Percentiles rank a stretch among this genome's conserved stretches.
Conservation (phyloP, 2,797 vertebrate species). For the Eremophila alpestris region DNA sequence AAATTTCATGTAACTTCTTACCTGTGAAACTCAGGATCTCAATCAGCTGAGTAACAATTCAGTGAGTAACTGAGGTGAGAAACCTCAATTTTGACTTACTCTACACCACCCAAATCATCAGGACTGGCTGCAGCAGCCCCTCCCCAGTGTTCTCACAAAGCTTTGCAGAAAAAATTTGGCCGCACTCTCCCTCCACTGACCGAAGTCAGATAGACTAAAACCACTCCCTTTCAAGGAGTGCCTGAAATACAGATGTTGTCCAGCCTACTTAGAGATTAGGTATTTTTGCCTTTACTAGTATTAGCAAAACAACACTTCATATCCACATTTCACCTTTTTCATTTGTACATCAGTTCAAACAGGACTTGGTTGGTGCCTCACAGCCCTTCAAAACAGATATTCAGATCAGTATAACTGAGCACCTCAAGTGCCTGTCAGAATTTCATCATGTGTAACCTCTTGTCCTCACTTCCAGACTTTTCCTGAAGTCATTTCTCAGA, state of each 20-base stretch:
- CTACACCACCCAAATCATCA: rapidly evolving
- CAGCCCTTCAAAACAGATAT: neutral
- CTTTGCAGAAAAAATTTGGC: neutral
- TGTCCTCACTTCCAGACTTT: neutral
- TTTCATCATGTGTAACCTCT: neutral
- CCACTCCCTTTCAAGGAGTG: neutral
- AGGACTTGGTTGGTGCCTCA: neutral
- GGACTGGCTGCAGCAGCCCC: neutral
- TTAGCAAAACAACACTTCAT: neutral
- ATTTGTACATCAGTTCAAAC: neutral
- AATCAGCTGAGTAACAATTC: neutral
- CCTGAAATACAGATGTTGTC: neutral
- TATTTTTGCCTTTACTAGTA: neutral
- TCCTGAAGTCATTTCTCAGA: neutral
- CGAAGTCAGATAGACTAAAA: neutral
- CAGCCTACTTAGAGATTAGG: neutral
- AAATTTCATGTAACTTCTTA: neutral
- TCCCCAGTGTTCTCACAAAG: neutral
- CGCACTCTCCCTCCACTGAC: neutral
- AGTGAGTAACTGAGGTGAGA: neutral
- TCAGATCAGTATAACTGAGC: neutral
- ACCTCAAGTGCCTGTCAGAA: neutral
- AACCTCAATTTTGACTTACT: neutral
- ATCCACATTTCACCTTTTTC: neutral
- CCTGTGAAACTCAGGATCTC: neutral